Evolutionary conservation across 2,888 invertebrate genomes (phyloP).

Genomic region (Desoria tigrina): DNA sequence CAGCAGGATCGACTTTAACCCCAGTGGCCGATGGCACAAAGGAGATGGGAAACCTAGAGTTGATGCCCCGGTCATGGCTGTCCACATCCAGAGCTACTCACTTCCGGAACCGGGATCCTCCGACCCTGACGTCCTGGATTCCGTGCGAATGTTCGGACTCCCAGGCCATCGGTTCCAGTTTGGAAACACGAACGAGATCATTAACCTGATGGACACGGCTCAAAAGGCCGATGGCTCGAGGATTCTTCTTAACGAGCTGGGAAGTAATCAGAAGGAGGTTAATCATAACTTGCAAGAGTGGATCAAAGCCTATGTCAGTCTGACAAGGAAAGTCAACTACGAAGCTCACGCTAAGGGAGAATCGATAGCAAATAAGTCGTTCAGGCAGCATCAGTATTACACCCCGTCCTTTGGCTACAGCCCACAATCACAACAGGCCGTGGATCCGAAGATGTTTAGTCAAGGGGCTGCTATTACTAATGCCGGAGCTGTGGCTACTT

Average conservation of each 20-base stretch:
- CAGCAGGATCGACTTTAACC: not conserved
- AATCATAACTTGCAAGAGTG: slow-evolving; percentile 36
- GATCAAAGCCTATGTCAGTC: slow-evolving; percentile 27
- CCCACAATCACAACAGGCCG: not conserved
- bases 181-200: slow-evolving; percentile 33
- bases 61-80: slow-evolving; percentile 39
- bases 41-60: slow-evolving; percentile 31
- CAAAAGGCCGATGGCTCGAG: slow-evolving; percentile 29
- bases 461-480: slow-evolving; percentile 16
- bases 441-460: slow-evolving; percentile 32
- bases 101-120: slow-evolving; percentile 24
- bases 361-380: slow-evolving; percentile 27
- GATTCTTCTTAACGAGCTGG: slow-evolving; percentile 31
- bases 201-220: slow-evolving; percentile 36
- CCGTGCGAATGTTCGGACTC: slow-evolving; percentile 16
- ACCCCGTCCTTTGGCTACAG: slow-evolving; percentile 13
- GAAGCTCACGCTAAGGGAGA: slow-evolving; percentile 32
- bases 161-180: slow-evolving; percentile 33
- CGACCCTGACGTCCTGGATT: slow-evolving; percentile 14
- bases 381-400: slow-evolving; percentile 34
- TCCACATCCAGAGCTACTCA: slow-evolving; percentile 37
- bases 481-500: slow-evolving; percentile 18
- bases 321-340: slow-evolving; percentile 27
- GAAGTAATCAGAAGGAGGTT: slow-evolving; percentile 34
- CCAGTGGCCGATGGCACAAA: slow-evolving; percentile 19